A percentile compares a stretch with the other conserved stretches of the same genome.
These are phyloP conservation scores for Acronicta aceris DNA, from an alignment of 2,888 invertebrate genomes.

Conservation along the genomic window DNA sequence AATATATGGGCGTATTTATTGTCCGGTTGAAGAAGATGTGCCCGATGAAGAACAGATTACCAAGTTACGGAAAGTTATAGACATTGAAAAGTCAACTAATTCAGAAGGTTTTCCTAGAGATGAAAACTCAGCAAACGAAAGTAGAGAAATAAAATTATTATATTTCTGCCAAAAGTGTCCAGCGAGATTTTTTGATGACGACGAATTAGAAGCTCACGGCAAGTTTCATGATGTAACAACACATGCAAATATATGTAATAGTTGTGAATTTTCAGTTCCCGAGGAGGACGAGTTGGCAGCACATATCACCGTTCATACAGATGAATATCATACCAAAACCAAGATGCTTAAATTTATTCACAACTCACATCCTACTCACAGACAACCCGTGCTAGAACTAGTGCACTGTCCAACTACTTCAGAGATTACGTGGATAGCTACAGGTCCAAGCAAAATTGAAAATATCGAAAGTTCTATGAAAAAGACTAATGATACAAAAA, in stretches of 20 bases:
- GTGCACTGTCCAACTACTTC: constrained; percentile 71
- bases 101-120: constrained; percentile 69
- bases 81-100: constrained; percentile 73
- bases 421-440: constrained; percentile 84
- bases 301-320: constrained; percentile 93
- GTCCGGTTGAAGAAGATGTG: constrained; percentile 91
- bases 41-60: constrained; percentile 91
- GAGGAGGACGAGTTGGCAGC: constrained; percentile 91
- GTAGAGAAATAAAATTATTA: constrained; percentile 82
- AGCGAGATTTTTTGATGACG: constrained; percentile 93
- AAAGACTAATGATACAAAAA: constrained; percentile 71
- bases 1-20: constrained; percentile 92
- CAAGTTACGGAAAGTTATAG: constrained; percentile 79
- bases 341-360: constrained; percentile 91
- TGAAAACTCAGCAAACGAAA: constrained; percentile 63
- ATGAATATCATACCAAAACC: constrained; percentile 94
- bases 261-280: constrained; percentile 93
- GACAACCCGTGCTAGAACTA: constrained; percentile 90
- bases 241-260: constrained; percentile 91
- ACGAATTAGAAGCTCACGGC: constrained; percentile 92
- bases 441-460: constrained; percentile 68
- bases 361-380: constrained; percentile 90
- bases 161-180: constrained; percentile 95
- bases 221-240: constrained; percentile 91
- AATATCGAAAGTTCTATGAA: constrained; percentile 63